Conservation (phyloP, 2,888 invertebrate genomes). For the Drosophila parthenogenetica region DNA sequence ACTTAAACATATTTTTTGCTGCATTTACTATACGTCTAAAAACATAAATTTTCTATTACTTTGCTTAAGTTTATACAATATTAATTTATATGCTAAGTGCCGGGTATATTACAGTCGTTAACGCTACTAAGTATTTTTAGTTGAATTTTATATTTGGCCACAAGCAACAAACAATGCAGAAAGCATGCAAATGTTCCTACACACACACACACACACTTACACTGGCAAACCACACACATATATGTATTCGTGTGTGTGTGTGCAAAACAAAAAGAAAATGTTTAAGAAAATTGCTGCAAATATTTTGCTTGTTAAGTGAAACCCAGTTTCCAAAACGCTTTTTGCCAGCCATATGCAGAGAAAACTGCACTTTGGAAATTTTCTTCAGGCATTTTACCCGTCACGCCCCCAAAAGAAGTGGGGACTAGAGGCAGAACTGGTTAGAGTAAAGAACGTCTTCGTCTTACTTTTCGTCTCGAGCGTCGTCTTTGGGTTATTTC, state of each 20-base stretch:
- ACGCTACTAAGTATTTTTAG: neutral
- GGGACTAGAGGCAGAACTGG: no score
- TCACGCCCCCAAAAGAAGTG: constrained; percentile 6
- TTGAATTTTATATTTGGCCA: constrained; percentile 43
- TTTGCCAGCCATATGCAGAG: constrained; percentile 25
- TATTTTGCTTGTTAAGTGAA: constrained; percentile 81
- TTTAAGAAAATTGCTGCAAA: constrained; percentile 81
- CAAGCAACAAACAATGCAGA: constrained; percentile 44
- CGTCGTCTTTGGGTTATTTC: constrained; percentile 40
- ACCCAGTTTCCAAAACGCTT: constrained; percentile 74
- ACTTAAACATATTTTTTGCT: no score
- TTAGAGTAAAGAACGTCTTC: constrained; percentile 48
- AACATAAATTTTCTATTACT: no score
- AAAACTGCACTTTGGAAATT: constrained; percentile 64
- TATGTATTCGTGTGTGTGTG: constrained; percentile 3
- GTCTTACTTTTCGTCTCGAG: constrained; percentile 19
- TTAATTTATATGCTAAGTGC: no score
- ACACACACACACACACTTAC: constrained; percentile 22
- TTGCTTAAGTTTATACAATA: no score
- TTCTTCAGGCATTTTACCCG: constrained; percentile 71
- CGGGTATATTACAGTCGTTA: neutral
- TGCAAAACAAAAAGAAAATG: constrained; percentile 70
- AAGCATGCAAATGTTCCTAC: constrained; percentile 66
- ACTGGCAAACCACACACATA: constrained; percentile 14
- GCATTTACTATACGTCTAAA: no score